Percentiles rank a stretch among this genome's conserved stretches.
These are phyloP conservation scores for Heteropelma amictum DNA, from an alignment of 2,888 invertebrate species.

Conservation along the genomic window DNA sequence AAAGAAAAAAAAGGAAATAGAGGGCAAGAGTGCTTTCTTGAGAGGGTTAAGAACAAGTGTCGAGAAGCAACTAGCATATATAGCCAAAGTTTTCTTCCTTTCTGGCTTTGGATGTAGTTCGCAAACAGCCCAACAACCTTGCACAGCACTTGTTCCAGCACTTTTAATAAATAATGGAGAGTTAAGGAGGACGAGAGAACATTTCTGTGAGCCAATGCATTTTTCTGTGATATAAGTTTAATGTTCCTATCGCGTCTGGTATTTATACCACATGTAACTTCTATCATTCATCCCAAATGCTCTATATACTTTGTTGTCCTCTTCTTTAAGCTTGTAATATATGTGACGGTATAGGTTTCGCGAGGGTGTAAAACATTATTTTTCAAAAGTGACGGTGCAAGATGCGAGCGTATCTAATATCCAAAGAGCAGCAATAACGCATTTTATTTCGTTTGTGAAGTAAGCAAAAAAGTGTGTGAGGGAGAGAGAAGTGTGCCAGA, in stretches of 20 bases:
- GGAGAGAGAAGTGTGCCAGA: not conserved
- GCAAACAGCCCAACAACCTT: constrained; percentile 29
- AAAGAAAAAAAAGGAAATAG: not conserved
- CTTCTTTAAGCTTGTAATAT: not conserved
- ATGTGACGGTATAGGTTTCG: constrained; percentile 20
- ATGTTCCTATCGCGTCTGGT: not conserved
- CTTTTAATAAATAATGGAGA: constrained; percentile 51
- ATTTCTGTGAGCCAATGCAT: constrained; percentile 8
- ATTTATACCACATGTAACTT: not conserved
- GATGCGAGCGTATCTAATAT: constrained; percentile 49
- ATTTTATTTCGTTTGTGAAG: constrained; percentile 67
- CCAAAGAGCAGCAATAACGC: constrained; percentile 68
- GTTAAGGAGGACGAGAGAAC: constrained; percentile 20
- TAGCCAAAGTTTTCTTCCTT: constrained; percentile 10
- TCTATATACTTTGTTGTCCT: constrained; percentile 13
- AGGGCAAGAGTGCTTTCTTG: constrained; percentile 38
- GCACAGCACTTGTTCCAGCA: constrained; percentile 33
- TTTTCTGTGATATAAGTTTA: constrained; percentile 3
- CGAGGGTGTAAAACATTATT: constrained; percentile 61
- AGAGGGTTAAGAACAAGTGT: constrained; percentile 46
- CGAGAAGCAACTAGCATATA: constrained; percentile 19
- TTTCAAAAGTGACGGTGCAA: constrained; percentile 60
- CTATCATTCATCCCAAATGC: constrained; percentile 7
- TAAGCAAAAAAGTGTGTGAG: constrained; percentile 1
- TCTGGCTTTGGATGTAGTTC: not conserved